Conservation (phyloP, 2,888 invertebrate genomes). For the Nowickia ferox region DNA sequence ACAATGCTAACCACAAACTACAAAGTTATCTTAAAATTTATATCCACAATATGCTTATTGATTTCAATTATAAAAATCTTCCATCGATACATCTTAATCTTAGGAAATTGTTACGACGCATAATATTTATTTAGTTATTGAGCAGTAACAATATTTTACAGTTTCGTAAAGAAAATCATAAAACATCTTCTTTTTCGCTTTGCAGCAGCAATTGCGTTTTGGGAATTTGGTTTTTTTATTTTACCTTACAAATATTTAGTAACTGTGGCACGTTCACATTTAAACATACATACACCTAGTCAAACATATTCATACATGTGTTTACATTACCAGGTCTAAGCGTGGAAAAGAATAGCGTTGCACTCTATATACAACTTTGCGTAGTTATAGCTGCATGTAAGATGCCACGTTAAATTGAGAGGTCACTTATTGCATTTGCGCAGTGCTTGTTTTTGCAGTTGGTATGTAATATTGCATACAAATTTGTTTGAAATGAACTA, state of each 20-base stretch:
- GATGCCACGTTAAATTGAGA: slow-evolving; percentile 80
- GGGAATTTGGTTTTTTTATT: background rate
- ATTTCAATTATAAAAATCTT: too few relatives aligned
- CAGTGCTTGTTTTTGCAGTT: slow-evolving; percentile 27
- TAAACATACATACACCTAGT: slow-evolving; percentile 20
- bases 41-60: too few relatives aligned
- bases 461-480: slow-evolving; percentile 67
- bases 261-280: slow-evolving; percentile 56
- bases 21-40: background rate
- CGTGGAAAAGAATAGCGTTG: slow-evolving; percentile 3
- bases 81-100: too few relatives aligned
- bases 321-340: slow-evolving; percentile 56
- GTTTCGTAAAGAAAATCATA: too few relatives aligned
- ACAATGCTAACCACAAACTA: slow-evolving; percentile 4
- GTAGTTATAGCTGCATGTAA: slow-evolving; percentile 42
- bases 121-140: too few relatives aligned
- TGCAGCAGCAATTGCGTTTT: slow-evolving; percentile 30
- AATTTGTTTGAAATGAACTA: slow-evolving; percentile 66
- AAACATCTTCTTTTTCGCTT: background rate
- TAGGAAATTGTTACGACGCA: too few relatives aligned
- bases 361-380: slow-evolving; percentile 19
- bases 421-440: slow-evolving; percentile 76
- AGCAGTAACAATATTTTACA: too few relatives aligned
- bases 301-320: slow-evolving; percentile 48
- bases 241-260: slow-evolving; percentile 9